Percentiles rank a stretch among this genome's conserved stretches.
Conservation (phyloP, 2,113 vertebrate genomes). For the Sorex araneus region DNA sequence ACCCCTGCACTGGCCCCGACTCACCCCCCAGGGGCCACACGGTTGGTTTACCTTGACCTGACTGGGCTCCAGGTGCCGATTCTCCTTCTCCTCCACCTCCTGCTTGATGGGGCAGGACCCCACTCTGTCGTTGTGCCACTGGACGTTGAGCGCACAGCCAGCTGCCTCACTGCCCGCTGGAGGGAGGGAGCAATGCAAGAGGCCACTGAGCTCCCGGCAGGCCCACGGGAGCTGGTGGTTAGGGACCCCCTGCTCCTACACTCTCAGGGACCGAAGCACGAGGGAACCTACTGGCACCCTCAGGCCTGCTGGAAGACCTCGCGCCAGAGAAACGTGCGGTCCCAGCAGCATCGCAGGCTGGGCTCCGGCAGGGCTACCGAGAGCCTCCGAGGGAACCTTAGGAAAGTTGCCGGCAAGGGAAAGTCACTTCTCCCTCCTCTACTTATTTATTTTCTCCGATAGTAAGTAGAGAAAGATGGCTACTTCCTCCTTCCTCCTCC, state of each 20-base stretch:
- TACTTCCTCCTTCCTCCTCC: neutral
- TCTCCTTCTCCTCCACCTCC: conserved; percentile 90
- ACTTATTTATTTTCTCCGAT: conserved; percentile 40
- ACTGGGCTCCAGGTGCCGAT: conserved; percentile 75
- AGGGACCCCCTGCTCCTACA: neutral
- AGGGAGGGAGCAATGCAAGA: conserved; percentile 72
- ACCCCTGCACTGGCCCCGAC: neutral
- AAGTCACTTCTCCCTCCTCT: conserved; percentile 31
- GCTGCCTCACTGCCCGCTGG: conserved; percentile 88
- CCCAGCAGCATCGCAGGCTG: conserved; percentile 18
- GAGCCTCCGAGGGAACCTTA: neutral
- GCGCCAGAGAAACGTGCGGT: neutral
- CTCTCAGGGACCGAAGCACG: neutral
- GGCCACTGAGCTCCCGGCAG: conserved; percentile 43
- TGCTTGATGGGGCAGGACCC: conserved; percentile 86
- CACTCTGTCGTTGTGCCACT: conserved; percentile 91
- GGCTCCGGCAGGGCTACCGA: neutral
- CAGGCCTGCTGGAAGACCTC: neutral
- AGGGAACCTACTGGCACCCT: neutral
- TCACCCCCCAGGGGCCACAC: neutral
- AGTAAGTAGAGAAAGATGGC: conserved; percentile 47
- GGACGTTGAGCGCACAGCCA: conserved; percentile 91
- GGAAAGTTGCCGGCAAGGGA: neutral
- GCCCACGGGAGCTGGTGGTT: neutral
- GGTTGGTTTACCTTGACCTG: conserved; percentile 90